phyloP scores from a whole-genome alignment of 2,888 invertebrate species.

The Drosophila cracens region DNA sequence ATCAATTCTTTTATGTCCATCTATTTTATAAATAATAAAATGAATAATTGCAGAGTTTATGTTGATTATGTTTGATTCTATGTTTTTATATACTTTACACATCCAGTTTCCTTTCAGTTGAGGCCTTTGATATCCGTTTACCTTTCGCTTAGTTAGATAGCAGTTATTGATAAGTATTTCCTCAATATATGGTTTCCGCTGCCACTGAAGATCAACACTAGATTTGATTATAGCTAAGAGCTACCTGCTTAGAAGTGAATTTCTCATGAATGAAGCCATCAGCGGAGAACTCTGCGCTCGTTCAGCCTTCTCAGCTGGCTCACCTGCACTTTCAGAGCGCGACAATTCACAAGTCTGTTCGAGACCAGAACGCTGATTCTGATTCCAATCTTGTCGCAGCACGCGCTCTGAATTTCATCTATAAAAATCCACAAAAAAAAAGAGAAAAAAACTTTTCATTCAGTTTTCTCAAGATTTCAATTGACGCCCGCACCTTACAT shows the following conservation, averaged over 20 bases:
- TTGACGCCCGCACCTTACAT: constrained; percentile 58
- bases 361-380: constrained; percentile 4
- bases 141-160: constrained; percentile 1
- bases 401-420: constrained; percentile 65
- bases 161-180: constrained; percentile 37
- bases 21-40: not conserved
- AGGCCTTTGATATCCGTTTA: constrained; percentile 13
- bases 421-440: constrained; percentile 6
- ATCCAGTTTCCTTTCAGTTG: not conserved
- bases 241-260: constrained; percentile 47
- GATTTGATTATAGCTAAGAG: constrained; percentile 2
- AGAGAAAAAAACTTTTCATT: constrained; percentile 60
- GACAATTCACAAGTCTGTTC: constrained; percentile 56
- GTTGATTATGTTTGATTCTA: not conserved
- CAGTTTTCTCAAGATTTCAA: constrained; percentile 56
- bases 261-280: constrained; percentile 71
- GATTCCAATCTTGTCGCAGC: constrained; percentile 54
- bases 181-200: constrained; percentile 63
- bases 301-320: not conserved
- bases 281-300: not conserved
- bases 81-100: not conserved
- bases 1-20: no score
- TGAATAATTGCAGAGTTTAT: not conserved
- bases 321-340: constrained; percentile 21
- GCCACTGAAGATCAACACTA: constrained; percentile 34